Evolutionary conservation across 1,140 invertebrate species (phyloP).

Genomic region (Drosophila elegans): DNA sequence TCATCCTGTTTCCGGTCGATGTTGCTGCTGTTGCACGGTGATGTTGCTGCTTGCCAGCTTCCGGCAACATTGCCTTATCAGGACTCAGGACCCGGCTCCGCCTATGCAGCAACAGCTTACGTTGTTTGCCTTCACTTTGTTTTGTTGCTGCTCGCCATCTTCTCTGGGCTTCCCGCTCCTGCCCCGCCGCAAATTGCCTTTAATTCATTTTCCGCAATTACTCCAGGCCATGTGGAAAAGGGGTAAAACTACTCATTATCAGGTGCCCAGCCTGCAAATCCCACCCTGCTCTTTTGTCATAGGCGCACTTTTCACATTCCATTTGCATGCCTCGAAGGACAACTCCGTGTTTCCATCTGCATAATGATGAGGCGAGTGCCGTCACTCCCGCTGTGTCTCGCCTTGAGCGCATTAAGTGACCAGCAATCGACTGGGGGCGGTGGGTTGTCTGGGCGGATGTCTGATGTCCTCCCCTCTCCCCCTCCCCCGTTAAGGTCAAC

Average conservation of each 20-base stretch:
- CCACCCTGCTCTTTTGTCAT: conserved; percentile 27
- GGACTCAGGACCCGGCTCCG: not conserved
- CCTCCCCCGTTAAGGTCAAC: conserved; percentile 49
- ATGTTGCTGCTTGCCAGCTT: conserved; percentile 43
- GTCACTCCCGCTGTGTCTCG: conserved; percentile 44
- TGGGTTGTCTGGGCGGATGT: conserved; percentile 2
- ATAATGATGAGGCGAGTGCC: conserved; percentile 54
- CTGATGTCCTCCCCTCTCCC: not conserved
- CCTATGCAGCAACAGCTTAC: conserved; percentile 53
- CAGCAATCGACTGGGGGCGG: conserved; percentile 12
- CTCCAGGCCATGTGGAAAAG: conserved; percentile 37
- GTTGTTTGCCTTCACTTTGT: conserved; percentile 71
- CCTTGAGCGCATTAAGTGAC: conserved; percentile 68
- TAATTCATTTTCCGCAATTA: conserved; percentile 79
- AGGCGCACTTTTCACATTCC: conserved; percentile 64
- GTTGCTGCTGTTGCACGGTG: conserved; percentile 26
- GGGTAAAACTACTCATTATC: conserved; percentile 53
- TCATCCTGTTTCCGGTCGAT: conserved; percentile 42
- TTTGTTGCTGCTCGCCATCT: conserved; percentile 39
- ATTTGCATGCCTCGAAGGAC: conserved; percentile 65
- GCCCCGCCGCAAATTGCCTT: conserved; percentile 65
- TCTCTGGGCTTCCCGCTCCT: conserved; percentile 9
- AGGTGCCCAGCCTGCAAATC: conserved; percentile 14
- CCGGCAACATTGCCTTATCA: conserved; percentile 53
- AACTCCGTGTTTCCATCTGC: conserved; percentile 59